Evolutionary conservation across 2,797 vertebrate genomes (phyloP), one percentile per base, ranked within the genome.

Genomic region (Anguilla pacifica): DNA sequence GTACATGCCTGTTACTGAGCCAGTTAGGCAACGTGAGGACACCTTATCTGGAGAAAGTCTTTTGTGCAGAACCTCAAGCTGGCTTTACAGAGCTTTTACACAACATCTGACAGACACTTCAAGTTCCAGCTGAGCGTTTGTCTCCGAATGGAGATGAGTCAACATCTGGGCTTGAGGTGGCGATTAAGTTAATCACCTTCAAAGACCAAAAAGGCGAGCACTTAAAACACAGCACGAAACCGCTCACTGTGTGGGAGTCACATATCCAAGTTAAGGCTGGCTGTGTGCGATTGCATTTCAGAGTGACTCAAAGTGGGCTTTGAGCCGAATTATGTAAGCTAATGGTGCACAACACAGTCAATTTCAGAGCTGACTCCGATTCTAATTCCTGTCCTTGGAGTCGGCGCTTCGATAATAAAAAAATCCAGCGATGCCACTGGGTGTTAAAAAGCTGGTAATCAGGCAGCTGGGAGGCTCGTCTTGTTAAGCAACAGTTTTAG

Each of bases 401-500:
- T n/a, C n/a, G 25, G 64, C 64, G n/a, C n/a, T 67, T 67, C 1
- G 64, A 67, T n/a, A n/a, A 43, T 39, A 74, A 74, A 74, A 74
- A 74, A 79, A 79, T 79, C 74, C 35, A 7, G 31, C 15, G 13
- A 46, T 46, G 35, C 74, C 74, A 46, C 74, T 74, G 31, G 31
- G 35, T 46, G 39, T 46, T 19, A 79, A 79, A 79, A 19, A 17
- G 74, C 35, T 43, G 35, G 17, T 79, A 74, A 74, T 35, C 64
- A 67, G 64, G n/a, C 64, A 67, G 64, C 25, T 28, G 64, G 22
- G 64, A 67, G 64, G 64, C 64, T n/a, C 1, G 22, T 67, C 64
- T 67, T 67, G 64, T 67, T 67, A 67, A 67, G 64, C 64, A 67
- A n/a, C 22, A 28, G 64, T 67, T 67, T 67, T n/a, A 67, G 64